These are phyloP conservation scores for Halichoeres trimaculatus DNA, from an alignment of 2,113 vertebrate species.

Conservation along the genomic window DNA sequence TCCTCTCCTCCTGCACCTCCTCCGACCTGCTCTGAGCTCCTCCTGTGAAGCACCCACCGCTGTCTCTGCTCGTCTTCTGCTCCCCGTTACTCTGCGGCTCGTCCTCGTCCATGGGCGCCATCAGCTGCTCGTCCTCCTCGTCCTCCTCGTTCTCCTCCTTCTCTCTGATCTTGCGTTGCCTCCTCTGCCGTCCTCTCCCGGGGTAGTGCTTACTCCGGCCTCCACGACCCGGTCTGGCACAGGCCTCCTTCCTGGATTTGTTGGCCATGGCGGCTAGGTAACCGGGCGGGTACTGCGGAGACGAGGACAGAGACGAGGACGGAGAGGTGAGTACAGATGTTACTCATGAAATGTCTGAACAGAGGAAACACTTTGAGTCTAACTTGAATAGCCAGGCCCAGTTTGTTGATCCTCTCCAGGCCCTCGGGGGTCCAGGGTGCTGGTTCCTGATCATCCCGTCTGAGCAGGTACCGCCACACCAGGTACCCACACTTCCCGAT, in stretches of 20 bases:
- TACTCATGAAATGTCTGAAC: not conserved
- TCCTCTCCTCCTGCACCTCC: conserved; percentile 52
- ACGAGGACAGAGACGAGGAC: not conserved
- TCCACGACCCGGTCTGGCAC: conserved; percentile 68
- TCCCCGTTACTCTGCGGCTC: conserved; percentile 85
- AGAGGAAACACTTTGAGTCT: conserved; percentile 16
- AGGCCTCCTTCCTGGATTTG: conserved; percentile 91
- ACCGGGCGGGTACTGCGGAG: conserved; percentile 92
- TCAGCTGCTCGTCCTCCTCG: conserved; percentile 52
- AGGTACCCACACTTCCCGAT: conserved; percentile 98
- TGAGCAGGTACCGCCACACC: conserved; percentile 96
- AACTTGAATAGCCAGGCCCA: conserved; percentile 94
- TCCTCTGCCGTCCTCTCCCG: conserved; percentile 79
- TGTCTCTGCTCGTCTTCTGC: conserved; percentile 85
- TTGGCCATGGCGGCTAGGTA: conserved; percentile 96
- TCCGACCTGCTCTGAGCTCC: conserved; percentile 62
- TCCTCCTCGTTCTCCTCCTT: conserved; percentile 67
- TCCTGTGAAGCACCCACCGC: conserved; percentile 80
- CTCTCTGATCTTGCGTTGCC: conserved; percentile 78
- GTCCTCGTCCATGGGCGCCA: conserved; percentile 48
- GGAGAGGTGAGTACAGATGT: too few relatives aligned
- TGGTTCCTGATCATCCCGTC: conserved; percentile 95
- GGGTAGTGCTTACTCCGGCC: conserved; percentile 85
- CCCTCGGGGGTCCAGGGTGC: conserved; percentile 98
- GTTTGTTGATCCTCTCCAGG: conserved; percentile 91